Percentiles rank a stretch among this genome's conserved stretches.
These are phyloP conservation scores for Drosophila mercatorum DNA, from an alignment of 2,888 invertebrate species.

Conservation along the genomic window DNA sequence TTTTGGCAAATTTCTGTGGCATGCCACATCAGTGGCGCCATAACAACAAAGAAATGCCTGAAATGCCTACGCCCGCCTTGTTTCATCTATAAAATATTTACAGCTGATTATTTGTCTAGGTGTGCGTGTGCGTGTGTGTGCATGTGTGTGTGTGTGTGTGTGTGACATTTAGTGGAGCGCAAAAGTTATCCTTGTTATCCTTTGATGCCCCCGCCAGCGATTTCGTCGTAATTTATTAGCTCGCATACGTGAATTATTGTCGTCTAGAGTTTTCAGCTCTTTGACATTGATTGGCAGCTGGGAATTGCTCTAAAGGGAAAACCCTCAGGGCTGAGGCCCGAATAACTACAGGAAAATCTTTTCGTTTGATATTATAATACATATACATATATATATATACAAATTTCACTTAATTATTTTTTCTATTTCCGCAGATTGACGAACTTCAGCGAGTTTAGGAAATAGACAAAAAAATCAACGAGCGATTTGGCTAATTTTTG, in stretches of 20 bases:
- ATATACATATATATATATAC: no score
- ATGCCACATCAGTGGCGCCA: constrained; percentile 46
- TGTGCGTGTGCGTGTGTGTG: not conserved
- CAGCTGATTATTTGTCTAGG: constrained; percentile 67
- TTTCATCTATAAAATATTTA: constrained; percentile 70
- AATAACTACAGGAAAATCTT: no score
- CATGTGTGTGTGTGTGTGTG: constrained; percentile 9
- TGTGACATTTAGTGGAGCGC: constrained; percentile 47
- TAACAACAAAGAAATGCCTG: constrained; percentile 41
- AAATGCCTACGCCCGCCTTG: constrained; percentile 40
- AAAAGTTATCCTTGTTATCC: constrained; percentile 78
- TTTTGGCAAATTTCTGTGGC: constrained; percentile 42
- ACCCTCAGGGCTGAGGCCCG: not conserved
- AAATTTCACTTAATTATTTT: no score
- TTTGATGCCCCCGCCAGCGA: constrained; percentile 61
- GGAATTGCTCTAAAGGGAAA: constrained; percentile 48
- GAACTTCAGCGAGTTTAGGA: not conserved
- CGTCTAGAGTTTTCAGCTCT: constrained; percentile 52
- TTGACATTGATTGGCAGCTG: constrained; percentile 70
- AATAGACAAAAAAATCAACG: not conserved
- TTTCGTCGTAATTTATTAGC: constrained; percentile 72
- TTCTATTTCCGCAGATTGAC: not conserved
- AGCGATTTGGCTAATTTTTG: not conserved
- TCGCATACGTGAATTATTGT: constrained; percentile 73
- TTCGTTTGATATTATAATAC: not conserved